Evolutionary conservation across 1,140 invertebrate species (phyloP).

Genomic region (Palaemon carinicauda): DNA sequence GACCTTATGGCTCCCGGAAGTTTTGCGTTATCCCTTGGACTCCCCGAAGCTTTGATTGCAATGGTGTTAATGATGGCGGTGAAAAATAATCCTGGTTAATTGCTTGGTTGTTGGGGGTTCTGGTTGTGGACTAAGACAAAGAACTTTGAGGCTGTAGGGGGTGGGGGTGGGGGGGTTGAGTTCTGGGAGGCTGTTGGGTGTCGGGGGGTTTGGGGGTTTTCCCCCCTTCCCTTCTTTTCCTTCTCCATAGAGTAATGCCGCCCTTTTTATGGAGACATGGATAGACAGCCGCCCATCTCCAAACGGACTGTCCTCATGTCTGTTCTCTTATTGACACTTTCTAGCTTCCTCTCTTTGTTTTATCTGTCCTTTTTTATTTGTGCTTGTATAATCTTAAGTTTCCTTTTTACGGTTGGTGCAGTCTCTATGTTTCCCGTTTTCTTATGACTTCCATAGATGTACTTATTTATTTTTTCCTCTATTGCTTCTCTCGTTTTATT

Average conservation of each 20-base stretch:
- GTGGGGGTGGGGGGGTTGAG: background rate
- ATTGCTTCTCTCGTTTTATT: too few relatives aligned
- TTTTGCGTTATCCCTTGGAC: background rate
- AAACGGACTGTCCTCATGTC: background rate
- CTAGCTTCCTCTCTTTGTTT: too few relatives aligned
- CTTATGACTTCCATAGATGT: too few relatives aligned
- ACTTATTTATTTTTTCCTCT: too few relatives aligned
- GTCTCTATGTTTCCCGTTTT: too few relatives aligned
- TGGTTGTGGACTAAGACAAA: conserved; percentile 34
- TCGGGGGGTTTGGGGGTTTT: background rate
- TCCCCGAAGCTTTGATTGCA: conserved; percentile 48
- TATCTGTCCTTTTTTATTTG: too few relatives aligned
- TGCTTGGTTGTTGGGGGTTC: conserved; percentile 40
- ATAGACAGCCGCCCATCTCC: background rate
- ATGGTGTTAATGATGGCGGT: conserved; percentile 53
- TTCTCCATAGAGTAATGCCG: conserved; percentile 31
- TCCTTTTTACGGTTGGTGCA: too few relatives aligned
- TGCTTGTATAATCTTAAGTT: too few relatives aligned
- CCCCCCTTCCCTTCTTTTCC: background rate
- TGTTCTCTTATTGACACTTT: background rate
- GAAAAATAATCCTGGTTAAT: conserved; percentile 53
- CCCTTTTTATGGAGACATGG: background rate
- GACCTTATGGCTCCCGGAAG: background rate
- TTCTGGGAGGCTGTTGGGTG: background rate
- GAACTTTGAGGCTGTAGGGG: background rate